Conservation (phyloP, 1,140 invertebrate genomes). For the Lordiphosa stackelbergi region DNA sequence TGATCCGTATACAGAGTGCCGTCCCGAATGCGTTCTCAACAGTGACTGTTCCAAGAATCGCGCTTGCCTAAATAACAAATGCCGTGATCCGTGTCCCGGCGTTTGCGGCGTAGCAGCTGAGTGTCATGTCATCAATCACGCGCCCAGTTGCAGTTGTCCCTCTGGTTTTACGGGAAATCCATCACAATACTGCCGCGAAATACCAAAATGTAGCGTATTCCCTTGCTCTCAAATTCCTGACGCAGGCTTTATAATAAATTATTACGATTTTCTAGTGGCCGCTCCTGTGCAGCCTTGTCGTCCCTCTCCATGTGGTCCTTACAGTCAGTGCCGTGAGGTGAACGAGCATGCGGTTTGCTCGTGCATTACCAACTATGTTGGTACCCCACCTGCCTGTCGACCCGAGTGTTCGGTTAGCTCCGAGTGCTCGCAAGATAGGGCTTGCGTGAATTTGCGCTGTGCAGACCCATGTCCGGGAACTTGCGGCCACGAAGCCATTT, state of each 20-base stretch:
- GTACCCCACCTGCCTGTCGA: conserved; percentile 82
- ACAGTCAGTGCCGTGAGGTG: conserved; percentile 81
- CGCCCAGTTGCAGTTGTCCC: conserved; percentile 85
- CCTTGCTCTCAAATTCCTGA: neutral
- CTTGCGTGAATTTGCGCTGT: conserved; percentile 85
- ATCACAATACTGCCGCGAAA: conserved; percentile 80
- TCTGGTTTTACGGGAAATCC: conserved; percentile 86
- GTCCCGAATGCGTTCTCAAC: conserved; percentile 85
- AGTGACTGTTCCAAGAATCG: conserved; percentile 83
- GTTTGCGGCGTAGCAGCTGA: conserved; percentile 86
- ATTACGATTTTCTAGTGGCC: conserved; percentile 54
- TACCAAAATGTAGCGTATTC: conserved; percentile 79
- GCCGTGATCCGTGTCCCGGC: conserved; percentile 84
- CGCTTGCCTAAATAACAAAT: conserved; percentile 84
- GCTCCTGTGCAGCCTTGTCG: conserved; percentile 79
- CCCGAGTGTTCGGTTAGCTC: conserved; percentile 83
- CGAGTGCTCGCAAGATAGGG: conserved; percentile 82
- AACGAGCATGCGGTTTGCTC: conserved; percentile 83
- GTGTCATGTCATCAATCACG: conserved; percentile 86
- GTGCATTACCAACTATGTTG: conserved; percentile 81
- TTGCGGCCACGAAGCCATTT: conserved; percentile 84
- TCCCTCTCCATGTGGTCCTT: conserved; percentile 83
- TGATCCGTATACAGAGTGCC: conserved; percentile 85
- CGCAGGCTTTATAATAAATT: conserved; percentile 20
- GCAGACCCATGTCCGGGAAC: conserved; percentile 83